A percentile compares a stretch with the other conserved stretches of the same genome.
Conservation (phyloP, 2,888 invertebrate species). For the Cerceris ruficornis region DNA sequence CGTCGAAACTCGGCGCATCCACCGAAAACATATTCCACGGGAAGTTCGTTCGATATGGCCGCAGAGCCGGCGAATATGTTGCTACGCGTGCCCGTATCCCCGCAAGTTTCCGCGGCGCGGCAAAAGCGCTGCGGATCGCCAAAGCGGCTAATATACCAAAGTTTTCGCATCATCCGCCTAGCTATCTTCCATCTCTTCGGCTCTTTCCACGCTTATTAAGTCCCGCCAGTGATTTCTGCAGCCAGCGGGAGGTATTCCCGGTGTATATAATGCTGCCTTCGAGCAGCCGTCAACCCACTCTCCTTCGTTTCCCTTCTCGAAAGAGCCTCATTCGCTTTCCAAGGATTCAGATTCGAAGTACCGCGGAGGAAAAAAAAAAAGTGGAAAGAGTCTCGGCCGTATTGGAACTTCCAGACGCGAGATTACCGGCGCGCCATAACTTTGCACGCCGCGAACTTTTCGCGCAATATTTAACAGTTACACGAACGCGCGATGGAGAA, state of each 20-base stretch:
- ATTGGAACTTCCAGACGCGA: slow-evolving; percentile 45
- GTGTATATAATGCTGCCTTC: slow-evolving; percentile 67
- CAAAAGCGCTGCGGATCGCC: slow-evolving; percentile 77
- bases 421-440: slow-evolving; percentile 23
- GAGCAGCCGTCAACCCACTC: slow-evolving; percentile 65
- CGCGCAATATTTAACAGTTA: slow-evolving; percentile 13
- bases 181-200: slow-evolving; percentile 77
- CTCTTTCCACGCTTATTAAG: slow-evolving; percentile 80
- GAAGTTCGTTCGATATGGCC: slow-evolving; percentile 57
- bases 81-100: slow-evolving; percentile 56
- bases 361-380: slow-evolving; percentile 3
- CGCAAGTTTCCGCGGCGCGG: slow-evolving; percentile 71
- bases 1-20: slow-evolving; percentile 9
- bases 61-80: slow-evolving; percentile 43
- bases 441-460: slow-evolving; percentile 34
- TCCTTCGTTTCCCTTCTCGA: slow-evolving; percentile 43
- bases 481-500: neutral
- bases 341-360: slow-evolving; percentile 54
- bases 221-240: slow-evolving; percentile 79
- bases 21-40: slow-evolving; percentile 41
- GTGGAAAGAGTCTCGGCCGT: slow-evolving; percentile 27
- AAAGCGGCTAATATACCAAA: slow-evolving; percentile 80
- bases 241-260: slow-evolving; percentile 67
- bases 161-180: slow-evolving; percentile 80
- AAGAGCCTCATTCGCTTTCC: slow-evolving; percentile 57